A percentile compares a stretch with the other conserved stretches of the same genome.
Evolutionary conservation across 2,888 invertebrate species (phyloP).

Genomic region (Xestia sexstrigata): DNA sequence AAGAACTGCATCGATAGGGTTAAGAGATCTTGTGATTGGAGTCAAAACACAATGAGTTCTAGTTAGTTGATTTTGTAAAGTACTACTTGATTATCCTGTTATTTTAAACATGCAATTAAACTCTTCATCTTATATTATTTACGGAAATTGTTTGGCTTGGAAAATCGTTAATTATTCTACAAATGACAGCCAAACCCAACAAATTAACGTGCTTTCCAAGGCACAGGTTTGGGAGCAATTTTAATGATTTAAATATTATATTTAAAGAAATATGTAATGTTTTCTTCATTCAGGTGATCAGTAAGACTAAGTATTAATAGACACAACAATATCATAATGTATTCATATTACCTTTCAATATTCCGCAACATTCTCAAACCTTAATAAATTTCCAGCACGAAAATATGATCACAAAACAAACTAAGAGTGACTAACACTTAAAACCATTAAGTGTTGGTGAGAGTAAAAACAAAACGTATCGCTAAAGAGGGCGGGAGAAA

Average conservation of each 20-base stretch:
- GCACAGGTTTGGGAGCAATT: no score
- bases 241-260: no score
- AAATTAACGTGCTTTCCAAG: no score
- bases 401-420: slow-evolving; percentile 50
- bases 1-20: slow-evolving; percentile 30
- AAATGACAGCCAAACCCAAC: no score
- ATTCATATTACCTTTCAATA: slow-evolving; percentile 8
- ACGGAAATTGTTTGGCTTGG: not conserved
- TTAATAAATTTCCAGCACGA: slow-evolving; percentile 42
- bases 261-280: no score
- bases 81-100: not conserved
- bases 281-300: no score
- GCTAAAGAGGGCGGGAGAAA: slow-evolving; percentile 50
- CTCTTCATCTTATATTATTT: not conserved
- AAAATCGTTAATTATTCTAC: not conserved
- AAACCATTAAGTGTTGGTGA: slow-evolving; percentile 54
- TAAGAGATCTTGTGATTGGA: slow-evolving; percentile 27
- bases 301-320: not conserved
- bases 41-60: not conserved
- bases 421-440: slow-evolving; percentile 47
- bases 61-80: not conserved
- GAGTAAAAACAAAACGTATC: slow-evolving; percentile 59
- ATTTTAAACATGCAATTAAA: not conserved
- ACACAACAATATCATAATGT: not conserved
- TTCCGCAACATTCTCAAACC: slow-evolving; percentile 7